Evolutionary conservation across 2,888 invertebrate genomes (phyloP).

Genomic region (Tryphoninae sp.): DNA sequence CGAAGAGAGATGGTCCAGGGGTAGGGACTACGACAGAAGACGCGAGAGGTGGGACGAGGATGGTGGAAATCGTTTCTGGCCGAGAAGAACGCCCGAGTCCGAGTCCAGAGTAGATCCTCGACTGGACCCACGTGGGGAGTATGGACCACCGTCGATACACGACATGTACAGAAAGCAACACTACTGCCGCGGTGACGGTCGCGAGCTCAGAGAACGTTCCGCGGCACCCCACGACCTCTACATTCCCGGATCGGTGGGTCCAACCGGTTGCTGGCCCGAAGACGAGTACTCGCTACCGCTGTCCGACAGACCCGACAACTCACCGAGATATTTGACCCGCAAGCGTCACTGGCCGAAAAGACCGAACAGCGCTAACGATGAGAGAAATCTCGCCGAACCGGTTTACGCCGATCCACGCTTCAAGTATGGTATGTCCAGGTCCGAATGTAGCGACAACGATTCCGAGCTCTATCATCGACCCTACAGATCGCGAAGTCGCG

Average conservation of each 20-base stretch:
- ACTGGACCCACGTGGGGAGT: slow-evolving; percentile 50
- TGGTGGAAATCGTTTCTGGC: slow-evolving; percentile 72
- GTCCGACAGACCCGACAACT: slow-evolving; percentile 75
- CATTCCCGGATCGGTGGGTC: slow-evolving; percentile 68
- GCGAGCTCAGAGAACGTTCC: slow-evolving; percentile 66
- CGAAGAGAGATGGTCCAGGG: slow-evolving; percentile 76
- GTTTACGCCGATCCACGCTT: slow-evolving; percentile 74
- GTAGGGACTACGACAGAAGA: slow-evolving; percentile 77
- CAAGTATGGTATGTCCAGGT: slow-evolving; percentile 78
- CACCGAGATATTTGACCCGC: slow-evolving; percentile 75
- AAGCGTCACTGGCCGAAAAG: slow-evolving; percentile 79
- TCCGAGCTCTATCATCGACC: slow-evolving; percentile 78
- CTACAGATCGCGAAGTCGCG: slow-evolving; percentile 78
- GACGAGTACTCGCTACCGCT: slow-evolving; percentile 75
- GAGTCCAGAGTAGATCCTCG: slow-evolving; percentile 48
- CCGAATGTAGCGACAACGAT: slow-evolving; percentile 80
- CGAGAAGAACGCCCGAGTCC: slow-evolving; percentile 71
- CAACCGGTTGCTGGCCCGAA: slow-evolving; percentile 64
- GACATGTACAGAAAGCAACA: slow-evolving; percentile 71
- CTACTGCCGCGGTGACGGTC: slow-evolving; percentile 73
- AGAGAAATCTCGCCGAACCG: slow-evolving; percentile 74
- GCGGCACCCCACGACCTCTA: slow-evolving; percentile 70
- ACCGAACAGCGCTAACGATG: slow-evolving; percentile 79
- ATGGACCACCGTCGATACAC: slow-evolving; percentile 50
- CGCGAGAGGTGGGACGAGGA: slow-evolving; percentile 46